Percentiles rank a stretch among this genome's conserved stretches.
Evolutionary conservation across 2,113 vertebrate genomes (phyloP).

Genomic region (Calypte anna): DNA sequence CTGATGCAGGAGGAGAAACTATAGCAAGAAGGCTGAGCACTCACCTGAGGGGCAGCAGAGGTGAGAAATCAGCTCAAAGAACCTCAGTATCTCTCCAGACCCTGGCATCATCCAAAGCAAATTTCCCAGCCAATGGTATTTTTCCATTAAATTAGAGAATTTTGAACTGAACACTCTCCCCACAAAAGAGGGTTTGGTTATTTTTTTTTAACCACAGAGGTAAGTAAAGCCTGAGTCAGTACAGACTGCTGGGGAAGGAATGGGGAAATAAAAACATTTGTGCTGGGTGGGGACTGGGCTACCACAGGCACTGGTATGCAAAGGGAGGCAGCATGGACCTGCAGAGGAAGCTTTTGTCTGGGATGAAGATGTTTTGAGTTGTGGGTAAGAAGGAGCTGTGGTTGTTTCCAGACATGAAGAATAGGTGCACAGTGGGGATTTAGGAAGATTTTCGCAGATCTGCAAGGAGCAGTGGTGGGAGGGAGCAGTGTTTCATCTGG

Average conservation of each 20-base stretch:
- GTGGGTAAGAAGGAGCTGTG: not conserved
- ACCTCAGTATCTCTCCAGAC: not conserved
- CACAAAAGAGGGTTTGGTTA: not conserved
- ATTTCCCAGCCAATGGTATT: not conserved
- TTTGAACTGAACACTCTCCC: not conserved
- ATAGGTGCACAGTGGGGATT: not conserved
- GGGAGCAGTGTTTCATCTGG: fast-evolving
- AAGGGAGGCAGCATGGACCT: not conserved
- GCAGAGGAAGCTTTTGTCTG: not conserved
- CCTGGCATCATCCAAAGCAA: not conserved
- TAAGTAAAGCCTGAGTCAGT: not conserved
- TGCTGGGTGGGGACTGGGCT: not conserved
- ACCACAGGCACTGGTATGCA: not conserved
- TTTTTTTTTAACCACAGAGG: not conserved
- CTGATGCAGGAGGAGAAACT: not conserved
- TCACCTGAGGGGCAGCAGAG: not conserved
- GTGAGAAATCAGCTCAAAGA: not conserved
- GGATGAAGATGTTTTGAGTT: not conserved
- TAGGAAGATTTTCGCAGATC: not conserved
- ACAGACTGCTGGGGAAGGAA: not conserved
- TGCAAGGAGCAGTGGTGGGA: not conserved
- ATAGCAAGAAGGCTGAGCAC: not conserved
- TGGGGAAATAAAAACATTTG: not conserved
- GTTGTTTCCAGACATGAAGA: not conserved
- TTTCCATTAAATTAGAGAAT: not conserved